Base-by-base conservation (phyloP, 2,113 vertebrate species). In the Thamnophis sirtalis region DNA sequence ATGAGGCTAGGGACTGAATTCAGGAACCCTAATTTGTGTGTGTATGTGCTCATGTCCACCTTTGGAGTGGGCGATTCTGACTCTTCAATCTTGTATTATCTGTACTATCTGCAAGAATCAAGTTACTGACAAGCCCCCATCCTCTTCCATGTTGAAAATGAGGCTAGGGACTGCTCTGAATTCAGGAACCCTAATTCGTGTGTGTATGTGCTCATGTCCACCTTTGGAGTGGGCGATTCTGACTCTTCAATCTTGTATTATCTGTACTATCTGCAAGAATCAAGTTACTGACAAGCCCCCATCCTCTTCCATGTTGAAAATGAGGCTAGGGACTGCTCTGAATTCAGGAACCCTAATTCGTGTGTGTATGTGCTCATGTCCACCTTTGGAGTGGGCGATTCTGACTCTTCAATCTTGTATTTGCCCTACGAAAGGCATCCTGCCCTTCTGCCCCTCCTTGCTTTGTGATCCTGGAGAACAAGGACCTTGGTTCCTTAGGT, bases 401-500 rank as follows among this genome's bases (percentile, higher is more conserved):
- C 95, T 90, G 3, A 0, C 48, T 91, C 53, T 91, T 58, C 94
- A 92, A 85, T 51, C 93, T 89, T 33, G 73, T 86, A n/a, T 89
- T 92, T 85, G 51, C 91, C 55, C 51, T 60, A 89, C 26, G 5
- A 89, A 92, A 92, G 85, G 19, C 91, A 84, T 87, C n/a, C 43
- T 24, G 13, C 80, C 80, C 49, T 15, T 60, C 6, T 63, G 4
- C 28, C 3, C 90, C 93, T 87, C 63, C 48, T 96, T 93, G 96
- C 94, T 95, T 94, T 84, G 94, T 93, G 96, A 96, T 94, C 92
- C 95, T 93, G 95, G 95, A 54, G 94, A 91, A 95, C 97, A 33
- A 97, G 97, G 97, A 96, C 96, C 96, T 94, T 19, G 86, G 91
- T 94, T 95, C 94, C 93, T 92, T 13, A 58, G 89, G 90, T 95